Conservation (phyloP, 2,888 invertebrate species). For the Cheiracanthium punctorium region DNA sequence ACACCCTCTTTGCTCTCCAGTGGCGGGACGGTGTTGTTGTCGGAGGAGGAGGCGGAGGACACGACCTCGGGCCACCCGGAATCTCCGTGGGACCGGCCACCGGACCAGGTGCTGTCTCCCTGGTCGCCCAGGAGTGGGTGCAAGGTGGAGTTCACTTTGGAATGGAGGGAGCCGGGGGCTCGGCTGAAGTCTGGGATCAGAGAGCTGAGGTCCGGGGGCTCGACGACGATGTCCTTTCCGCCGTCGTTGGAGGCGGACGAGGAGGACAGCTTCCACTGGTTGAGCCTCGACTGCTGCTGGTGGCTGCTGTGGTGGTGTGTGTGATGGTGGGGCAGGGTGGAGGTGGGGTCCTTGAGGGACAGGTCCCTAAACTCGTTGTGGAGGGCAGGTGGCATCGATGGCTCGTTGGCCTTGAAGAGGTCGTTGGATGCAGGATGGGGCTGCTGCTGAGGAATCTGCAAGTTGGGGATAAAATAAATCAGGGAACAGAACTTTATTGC, state of each 20-base stretch:
- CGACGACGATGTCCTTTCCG: conserved; percentile 78
- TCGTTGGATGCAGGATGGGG: conserved; percentile 34
- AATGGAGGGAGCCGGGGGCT: conserved; percentile 82
- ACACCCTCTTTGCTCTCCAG: conserved; percentile 39
- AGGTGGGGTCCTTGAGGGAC: conserved; percentile 82
- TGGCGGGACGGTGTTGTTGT: background rate
- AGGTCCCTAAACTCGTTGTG: conserved; percentile 89
- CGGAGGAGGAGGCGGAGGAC: background rate
- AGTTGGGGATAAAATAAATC: conserved; percentile 17
- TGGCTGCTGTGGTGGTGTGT: too few species aligned
- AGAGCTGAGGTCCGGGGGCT: background rate
- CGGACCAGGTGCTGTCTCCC: conserved; percentile 48
- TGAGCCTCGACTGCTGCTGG: conserved; percentile 56
- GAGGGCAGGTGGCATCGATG: conserved; percentile 76
- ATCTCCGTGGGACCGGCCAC: conserved; percentile 43
- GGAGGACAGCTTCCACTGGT: conserved; percentile 86
- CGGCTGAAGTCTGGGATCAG: conserved; percentile 85
- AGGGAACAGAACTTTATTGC: too few species aligned
- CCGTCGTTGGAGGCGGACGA: conserved; percentile 75
- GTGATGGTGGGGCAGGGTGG: conserved; percentile 48
- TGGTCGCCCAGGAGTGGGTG: conserved; percentile 29
- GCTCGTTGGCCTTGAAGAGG: conserved; percentile 58
- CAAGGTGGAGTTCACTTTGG: conserved; percentile 26
- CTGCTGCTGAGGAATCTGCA: conserved; percentile 25
- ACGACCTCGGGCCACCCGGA: conserved; percentile 22